Evolutionary conservation across 2,113 vertebrate genomes (phyloP), one percentile per base, ranked within the genome.

Genomic region (Blennius ocellaris): DNA sequence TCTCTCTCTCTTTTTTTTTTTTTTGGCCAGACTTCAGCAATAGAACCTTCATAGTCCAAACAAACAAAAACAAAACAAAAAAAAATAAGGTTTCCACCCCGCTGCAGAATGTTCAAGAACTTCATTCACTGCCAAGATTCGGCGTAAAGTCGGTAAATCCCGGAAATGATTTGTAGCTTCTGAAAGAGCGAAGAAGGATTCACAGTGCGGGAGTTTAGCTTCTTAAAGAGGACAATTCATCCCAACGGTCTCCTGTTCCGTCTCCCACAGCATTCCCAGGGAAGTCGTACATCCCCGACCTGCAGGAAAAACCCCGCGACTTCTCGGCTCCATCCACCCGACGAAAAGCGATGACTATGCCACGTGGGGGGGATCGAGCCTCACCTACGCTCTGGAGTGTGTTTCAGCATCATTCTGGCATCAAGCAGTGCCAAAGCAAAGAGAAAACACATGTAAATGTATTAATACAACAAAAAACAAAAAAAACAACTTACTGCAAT

Each of bases 381-480:
- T 72, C 61, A 48, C 69, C 56, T 62, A 36, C 69, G 59, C 66
- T 69, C 66, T 52, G 9, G 54, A 58, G 47, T n/a, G 47, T 30
- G 52, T 78, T 72, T 64, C 55, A 62, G 49, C 62, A 38, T 70
- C 38, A 63, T 75, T 81, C 79, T 80, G 88, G 87, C 89, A 86
- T 75, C 10, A 66, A 58, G 36, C 57, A 61, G 84, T 91, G 93
- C 92, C 92, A 93, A 91, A 92, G 81, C 73, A 75, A 74, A 73
- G 47, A 77, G 61, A 61, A 85, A 73, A 81, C 61, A 69, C 56
- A 60, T 81, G 87, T 88, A 87, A 72, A 91, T 80, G 80, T 87
- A 90, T 81, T 84, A 76, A 85, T 84, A 66, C 58, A 72, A 30
- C 21, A 30, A 30, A 30, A 30, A 30, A 30, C 2, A 30, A 30